phyloP scores from a whole-genome alignment of 2,888 invertebrate species.

The Achlya flavicornis region DNA sequence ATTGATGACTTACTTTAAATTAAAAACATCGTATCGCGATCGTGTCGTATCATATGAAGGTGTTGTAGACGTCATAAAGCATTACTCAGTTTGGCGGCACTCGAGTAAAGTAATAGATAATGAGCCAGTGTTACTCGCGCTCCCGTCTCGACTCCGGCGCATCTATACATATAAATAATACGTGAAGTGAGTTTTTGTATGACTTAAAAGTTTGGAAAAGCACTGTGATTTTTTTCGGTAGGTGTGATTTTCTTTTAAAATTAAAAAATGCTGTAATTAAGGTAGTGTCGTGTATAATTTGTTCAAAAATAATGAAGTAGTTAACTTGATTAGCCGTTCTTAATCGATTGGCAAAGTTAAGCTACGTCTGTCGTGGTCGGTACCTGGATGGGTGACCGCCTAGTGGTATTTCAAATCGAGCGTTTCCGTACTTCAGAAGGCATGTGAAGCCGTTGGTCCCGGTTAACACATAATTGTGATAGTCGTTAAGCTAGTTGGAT shows the following conservation, averaged over 20 bases:
- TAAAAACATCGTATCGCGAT: not conserved
- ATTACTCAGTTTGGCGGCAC: conserved; percentile 25
- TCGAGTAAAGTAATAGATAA: conserved; percentile 47
- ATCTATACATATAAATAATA: conserved; percentile 18
- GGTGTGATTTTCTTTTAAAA: not conserved
- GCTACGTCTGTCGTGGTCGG: too few relatives aligned
- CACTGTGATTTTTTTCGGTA: not conserved
- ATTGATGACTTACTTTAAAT: too few relatives aligned
- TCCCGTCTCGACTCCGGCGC: conserved; percentile 38
- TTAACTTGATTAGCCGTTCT: too few relatives aligned
- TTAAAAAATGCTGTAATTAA: not conserved
- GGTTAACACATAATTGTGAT: too few relatives aligned
- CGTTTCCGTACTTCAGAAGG: too few relatives aligned
- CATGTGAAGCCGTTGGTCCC: too few relatives aligned
- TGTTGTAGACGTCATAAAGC: conserved; percentile 26
- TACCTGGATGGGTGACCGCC: too few relatives aligned
- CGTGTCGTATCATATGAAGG: conserved; percentile 22
- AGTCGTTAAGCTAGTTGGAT: too few relatives aligned
- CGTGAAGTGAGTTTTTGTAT: conserved; percentile 9
- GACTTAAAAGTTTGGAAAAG: conserved; percentile 9
- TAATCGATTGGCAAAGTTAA: too few relatives aligned
- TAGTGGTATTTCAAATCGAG: too few relatives aligned
- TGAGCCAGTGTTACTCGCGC: conserved; percentile 44
- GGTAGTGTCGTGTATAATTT: too few relatives aligned
- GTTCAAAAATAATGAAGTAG: too few relatives aligned